Percentiles rank a stretch among this genome's conserved stretches.
Evolutionary conservation across 2,888 invertebrate genomes (phyloP).

Genomic region (Carcina quercana): DNA sequence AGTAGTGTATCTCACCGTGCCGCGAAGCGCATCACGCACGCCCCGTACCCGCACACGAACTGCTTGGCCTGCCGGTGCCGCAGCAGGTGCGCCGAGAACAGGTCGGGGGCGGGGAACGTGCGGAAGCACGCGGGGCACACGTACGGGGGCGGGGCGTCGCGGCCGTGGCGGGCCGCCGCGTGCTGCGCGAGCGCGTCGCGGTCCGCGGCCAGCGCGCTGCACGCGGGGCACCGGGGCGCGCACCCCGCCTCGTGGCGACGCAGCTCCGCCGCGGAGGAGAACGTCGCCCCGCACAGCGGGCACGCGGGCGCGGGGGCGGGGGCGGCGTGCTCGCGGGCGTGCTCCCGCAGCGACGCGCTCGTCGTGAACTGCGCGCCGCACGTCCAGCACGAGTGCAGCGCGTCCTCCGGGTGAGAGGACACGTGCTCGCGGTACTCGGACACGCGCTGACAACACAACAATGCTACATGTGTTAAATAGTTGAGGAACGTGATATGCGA

Average conservation of each 20-base stretch:
- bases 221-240: constrained; percentile 18
- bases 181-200: constrained; percentile 10
- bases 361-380: constrained; percentile 51
- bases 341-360: constrained; percentile 30
- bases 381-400: constrained; percentile 58
- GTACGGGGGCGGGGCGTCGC: constrained; percentile 20
- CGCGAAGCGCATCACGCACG: constrained; percentile 55
- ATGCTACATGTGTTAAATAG: too few relatives aligned
- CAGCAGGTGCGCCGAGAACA: constrained; percentile 43
- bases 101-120: constrained; percentile 22
- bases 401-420: constrained; percentile 32
- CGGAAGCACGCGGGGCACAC: constrained; percentile 42
- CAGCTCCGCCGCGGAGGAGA: constrained; percentile 26
- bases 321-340: constrained; percentile 28
- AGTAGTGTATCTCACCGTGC: constrained; percentile 29
- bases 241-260: constrained; percentile 30
- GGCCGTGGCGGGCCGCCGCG: constrained; percentile 20
- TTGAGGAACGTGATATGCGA: too few relatives aligned
- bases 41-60: constrained; percentile 60
- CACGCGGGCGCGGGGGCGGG: constrained; percentile 25
- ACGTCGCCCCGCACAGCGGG: constrained; percentile 33
- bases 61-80: constrained; percentile 45
- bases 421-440: constrained; percentile 41
- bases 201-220: constrained; percentile 13
- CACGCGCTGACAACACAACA: constrained; percentile 26